A percentile compares a stretch with the other conserved stretches of the same genome.
phyloP scores from a whole-genome alignment of 1,140 invertebrate species.

The Dendroctonus ponderosae region DNA sequence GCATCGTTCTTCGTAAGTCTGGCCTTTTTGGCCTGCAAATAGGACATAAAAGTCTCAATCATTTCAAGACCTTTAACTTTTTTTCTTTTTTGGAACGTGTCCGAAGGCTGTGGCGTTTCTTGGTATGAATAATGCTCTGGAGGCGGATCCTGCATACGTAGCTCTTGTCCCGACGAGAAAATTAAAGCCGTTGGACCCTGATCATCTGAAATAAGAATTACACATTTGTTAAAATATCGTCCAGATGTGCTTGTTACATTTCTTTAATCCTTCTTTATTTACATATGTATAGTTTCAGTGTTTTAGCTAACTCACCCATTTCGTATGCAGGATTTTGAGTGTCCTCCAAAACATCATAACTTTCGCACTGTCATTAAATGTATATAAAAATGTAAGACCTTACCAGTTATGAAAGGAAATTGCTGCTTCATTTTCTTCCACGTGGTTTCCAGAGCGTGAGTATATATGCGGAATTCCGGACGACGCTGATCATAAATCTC shows the following conservation, averaged over 20 bases:
- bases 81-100: not conserved
- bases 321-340: too few species aligned
- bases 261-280: too few species aligned
- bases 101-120: too few species aligned
- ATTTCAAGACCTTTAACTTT: not conserved
- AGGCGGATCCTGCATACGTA: not conserved
- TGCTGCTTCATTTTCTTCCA: not conserved
- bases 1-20: too few species aligned
- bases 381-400: too few species aligned
- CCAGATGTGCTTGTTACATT: not conserved
- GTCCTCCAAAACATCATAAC: too few species aligned
- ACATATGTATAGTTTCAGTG: too few species aligned
- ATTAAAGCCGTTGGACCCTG: not conserved
- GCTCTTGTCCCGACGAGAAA: not conserved
- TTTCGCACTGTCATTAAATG: too few species aligned
- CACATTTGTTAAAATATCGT: not conserved
- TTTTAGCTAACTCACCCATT: too few species aligned
- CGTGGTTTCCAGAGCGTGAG: not conserved
- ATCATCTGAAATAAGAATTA: not conserved
- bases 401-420: not conserved
- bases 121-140: not conserved
- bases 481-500: too few species aligned
- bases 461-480: not conserved
- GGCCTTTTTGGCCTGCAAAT: not conserved
- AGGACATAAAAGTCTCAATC: not conserved